Conservation (phyloP, 2,113 vertebrate species). For the Myiozetetes cayanensis region DNA sequence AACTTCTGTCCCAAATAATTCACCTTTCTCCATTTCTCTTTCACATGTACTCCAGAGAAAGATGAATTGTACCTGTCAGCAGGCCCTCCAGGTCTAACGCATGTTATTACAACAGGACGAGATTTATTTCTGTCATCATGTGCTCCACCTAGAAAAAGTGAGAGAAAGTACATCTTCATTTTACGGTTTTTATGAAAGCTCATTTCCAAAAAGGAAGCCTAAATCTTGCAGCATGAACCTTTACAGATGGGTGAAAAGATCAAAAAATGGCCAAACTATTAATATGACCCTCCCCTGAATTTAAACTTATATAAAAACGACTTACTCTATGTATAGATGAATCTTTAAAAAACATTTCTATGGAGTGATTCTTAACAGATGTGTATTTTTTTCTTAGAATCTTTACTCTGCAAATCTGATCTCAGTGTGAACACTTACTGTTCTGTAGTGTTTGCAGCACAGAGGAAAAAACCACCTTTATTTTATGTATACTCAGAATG, state of each 20-base stretch:
- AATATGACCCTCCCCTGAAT: background rate
- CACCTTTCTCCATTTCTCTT: conserved; percentile 19
- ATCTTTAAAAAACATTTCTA: background rate
- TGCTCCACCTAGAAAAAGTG: conserved; percentile 83
- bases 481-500: background rate
- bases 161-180: background rate
- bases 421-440: background rate
- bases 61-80: conserved; percentile 89
- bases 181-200: background rate
- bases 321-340: background rate
- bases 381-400: background rate
- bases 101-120: conserved; percentile 94
- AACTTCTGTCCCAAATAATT: conserved; percentile 12
- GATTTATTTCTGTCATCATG: conserved; percentile 98
- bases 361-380: background rate
- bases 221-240: background rate
- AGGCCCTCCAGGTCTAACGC: conserved; percentile 91
- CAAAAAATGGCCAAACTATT: background rate
- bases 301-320: background rate
- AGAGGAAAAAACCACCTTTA: accelerated
- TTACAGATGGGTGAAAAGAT: background rate
- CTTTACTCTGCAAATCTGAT: background rate
- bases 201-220: background rate
- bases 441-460: background rate
- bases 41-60: conserved; percentile 35